These are phyloP conservation scores for Mionectes macconnelli DNA, from an alignment of 2,113 vertebrate genomes.

Conservation along the genomic window DNA sequence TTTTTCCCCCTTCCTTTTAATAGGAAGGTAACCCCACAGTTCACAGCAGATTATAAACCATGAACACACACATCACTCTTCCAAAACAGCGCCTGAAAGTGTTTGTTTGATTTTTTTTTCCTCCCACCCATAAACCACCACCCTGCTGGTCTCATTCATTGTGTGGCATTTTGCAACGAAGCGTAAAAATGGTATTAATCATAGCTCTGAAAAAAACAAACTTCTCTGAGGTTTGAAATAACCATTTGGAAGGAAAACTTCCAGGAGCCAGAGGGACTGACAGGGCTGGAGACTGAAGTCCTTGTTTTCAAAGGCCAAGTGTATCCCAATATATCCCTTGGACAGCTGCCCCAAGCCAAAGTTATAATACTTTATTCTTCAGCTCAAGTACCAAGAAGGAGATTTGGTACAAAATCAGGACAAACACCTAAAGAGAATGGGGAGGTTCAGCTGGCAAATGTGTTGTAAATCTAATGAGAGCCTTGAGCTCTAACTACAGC, in stretches of 20 bases:
- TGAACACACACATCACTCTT: neutral
- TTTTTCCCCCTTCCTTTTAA: neutral
- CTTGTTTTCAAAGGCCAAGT: slow-evolving; percentile 60
- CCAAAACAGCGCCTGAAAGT: slow-evolving; percentile 19
- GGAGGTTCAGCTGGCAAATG: neutral
- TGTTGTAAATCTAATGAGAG: neutral
- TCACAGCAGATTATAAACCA: slow-evolving; percentile 10
- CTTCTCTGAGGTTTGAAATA: slow-evolving; percentile 56
- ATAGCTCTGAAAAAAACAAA: slow-evolving; percentile 52
- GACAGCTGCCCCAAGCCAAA: slow-evolving; percentile 40
- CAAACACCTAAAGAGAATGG: neutral
- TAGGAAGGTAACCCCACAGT: neutral
- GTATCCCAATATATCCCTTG: slow-evolving; percentile 60
- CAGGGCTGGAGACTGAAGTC: slow-evolving; percentile 43
- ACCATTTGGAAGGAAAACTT: slow-evolving; percentile 60
- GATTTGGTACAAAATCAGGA: slow-evolving; percentile 49
- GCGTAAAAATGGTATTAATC: slow-evolving; percentile 61
- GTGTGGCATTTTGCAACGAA: slow-evolving; percentile 41
- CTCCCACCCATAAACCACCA: slow-evolving; percentile 9
- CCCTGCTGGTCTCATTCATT: slow-evolving; percentile 57
- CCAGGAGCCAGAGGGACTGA: slow-evolving; percentile 56
- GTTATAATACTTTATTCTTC: slow-evolving; percentile 54
- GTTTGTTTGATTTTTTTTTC: neutral
- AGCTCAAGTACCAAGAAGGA: slow-evolving; percentile 30
- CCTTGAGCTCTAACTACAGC: neutral